A percentile compares a stretch with the other conserved stretches of the same genome.
These are phyloP conservation scores for Catamblyrhynchus diadema DNA, from an alignment of 2,797 vertebrate genomes.

Conservation along the genomic window DNA sequence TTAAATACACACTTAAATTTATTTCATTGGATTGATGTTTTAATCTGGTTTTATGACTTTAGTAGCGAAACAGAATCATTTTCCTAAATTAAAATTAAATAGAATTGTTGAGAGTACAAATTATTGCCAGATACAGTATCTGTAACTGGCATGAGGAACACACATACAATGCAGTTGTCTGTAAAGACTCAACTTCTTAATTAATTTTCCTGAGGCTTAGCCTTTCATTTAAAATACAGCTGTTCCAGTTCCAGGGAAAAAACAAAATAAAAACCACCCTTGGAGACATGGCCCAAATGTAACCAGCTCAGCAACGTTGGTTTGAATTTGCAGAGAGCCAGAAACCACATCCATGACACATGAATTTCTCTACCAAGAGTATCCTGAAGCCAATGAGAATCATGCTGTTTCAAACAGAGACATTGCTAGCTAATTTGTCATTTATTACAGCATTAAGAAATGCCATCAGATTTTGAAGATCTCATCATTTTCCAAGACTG, in stretches of 20 bases:
- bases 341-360: constrained; percentile 18
- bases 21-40: constrained; percentile 36
- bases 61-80: constrained; percentile 49
- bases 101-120: constrained; percentile 50
- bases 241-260: neutral
- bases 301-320: neutral
- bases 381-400: neutral
- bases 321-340: constrained; percentile 26
- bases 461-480: neutral
- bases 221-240: constrained; percentile 53
- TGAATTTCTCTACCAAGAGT: neutral
- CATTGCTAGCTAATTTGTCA: neutral
- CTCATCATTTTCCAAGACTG: neutral
- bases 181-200: constrained; percentile 44
- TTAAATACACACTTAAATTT: constrained; percentile 20
- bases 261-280: neutral
- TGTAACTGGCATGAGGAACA: constrained; percentile 10
- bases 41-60: constrained; percentile 53
- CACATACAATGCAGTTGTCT: constrained; percentile 36
- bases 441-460: neutral
- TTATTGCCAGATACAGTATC: constrained; percentile 59
- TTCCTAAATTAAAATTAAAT: constrained; percentile 52
- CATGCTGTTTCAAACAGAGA: neutral
- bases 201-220: constrained; percentile 56
- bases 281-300: neutral